Conservation (phyloP, 1,140 invertebrate species). For the Sycophila sp. region DNA sequence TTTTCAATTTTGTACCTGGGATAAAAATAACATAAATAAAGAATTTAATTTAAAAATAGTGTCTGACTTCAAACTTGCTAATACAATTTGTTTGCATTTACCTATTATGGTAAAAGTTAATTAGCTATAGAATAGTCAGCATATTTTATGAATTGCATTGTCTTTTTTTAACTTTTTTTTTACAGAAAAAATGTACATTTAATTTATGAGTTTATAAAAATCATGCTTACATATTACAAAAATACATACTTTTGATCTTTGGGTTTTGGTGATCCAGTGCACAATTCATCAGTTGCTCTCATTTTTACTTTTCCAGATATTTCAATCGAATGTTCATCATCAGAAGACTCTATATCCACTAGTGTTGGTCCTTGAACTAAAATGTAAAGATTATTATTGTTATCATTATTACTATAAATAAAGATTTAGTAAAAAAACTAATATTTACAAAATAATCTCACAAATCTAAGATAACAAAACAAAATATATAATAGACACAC, state of each 20-base stretch:
- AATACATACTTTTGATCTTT: slow-evolving; percentile 64
- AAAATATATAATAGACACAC: slow-evolving; percentile 33
- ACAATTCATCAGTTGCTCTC: slow-evolving; percentile 56
- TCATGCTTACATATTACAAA: background rate
- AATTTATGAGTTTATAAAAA: no score
- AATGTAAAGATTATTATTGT: slow-evolving; percentile 21
- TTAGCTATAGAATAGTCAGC: no score
- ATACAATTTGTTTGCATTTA: no score
- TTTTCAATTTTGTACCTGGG: no score
- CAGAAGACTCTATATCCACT: slow-evolving; percentile 74
- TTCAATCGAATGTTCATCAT: slow-evolving; percentile 82
- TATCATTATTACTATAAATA: slow-evolving; percentile 12
- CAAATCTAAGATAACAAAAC: slow-evolving; percentile 31
- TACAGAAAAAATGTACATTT: no score
- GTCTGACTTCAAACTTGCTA: no score
- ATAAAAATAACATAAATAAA: no score
- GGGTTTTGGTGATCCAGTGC: slow-evolving; percentile 59
- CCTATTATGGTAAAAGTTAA: no score
- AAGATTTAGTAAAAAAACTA: background rate
- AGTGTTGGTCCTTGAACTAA: slow-evolving; percentile 60
- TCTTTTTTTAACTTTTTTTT: no score
- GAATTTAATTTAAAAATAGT: no score
- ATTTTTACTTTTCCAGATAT: slow-evolving; percentile 72
- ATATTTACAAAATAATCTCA: slow-evolving; percentile 24
- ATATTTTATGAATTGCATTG: no score